Percentiles rank a stretch among this genome's conserved stretches.
Conservation (phyloP, 2,113 vertebrate species). For the Lepus europaeus region DNA sequence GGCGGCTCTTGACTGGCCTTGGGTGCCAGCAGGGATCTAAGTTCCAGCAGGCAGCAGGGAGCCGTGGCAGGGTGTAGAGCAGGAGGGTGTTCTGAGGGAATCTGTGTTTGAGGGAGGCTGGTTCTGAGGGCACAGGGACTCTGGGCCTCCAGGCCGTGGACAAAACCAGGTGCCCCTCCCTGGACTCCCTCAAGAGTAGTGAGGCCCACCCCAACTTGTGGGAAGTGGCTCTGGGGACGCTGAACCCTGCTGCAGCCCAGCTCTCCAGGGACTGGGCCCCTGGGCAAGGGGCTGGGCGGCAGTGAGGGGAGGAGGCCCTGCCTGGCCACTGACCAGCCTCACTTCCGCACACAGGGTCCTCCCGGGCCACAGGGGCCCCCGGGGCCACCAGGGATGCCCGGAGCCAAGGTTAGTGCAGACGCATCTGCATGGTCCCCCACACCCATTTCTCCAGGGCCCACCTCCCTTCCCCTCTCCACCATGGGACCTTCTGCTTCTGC, state of each 20-base stretch:
- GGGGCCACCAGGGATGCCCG: slow-evolving; percentile 90
- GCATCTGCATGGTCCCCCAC: neutral
- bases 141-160: neutral
- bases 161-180: neutral
- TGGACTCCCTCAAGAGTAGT: neutral
- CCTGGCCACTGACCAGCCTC: neutral
- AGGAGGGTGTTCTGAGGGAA: neutral
- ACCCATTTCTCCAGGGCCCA: neutral
- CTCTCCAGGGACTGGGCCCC: neutral
- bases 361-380: slow-evolving; percentile 92
- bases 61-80: neutral
- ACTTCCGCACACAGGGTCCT: slow-evolving; percentile 89
- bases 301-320: too few species aligned
- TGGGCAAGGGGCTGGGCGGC: neutral
- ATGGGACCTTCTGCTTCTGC: neutral
- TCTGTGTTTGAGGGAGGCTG: neutral
- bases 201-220: neutral
- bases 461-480: neutral
- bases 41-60: neutral
- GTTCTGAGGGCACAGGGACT: neutral
- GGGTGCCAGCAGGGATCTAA: neutral
- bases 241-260: neutral
- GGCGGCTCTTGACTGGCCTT: neutral
- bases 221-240: neutral
- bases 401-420: slow-evolving; percentile 91